These are phyloP conservation scores for Helicorthomorpha holstii DNA, from an alignment of 1,140 invertebrate species.

Conservation along the genomic window DNA sequence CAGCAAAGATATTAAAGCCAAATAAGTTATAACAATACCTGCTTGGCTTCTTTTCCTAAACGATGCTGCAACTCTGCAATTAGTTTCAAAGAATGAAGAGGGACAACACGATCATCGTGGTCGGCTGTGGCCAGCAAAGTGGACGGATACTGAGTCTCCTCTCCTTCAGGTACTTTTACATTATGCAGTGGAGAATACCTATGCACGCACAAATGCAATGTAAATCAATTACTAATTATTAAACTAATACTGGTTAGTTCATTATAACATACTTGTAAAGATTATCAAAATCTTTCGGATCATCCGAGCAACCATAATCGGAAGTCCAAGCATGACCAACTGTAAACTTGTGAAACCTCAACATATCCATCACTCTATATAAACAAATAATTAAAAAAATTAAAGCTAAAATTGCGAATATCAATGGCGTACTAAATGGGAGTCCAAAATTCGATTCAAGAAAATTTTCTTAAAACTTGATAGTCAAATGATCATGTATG, in stretches of 20 bases:
- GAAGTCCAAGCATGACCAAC: conserved; percentile 92
- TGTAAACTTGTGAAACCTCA: conserved; percentile 95
- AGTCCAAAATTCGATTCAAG: too few relatives aligned
- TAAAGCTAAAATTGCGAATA: too few relatives aligned
- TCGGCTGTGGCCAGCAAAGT: conserved; percentile 82
- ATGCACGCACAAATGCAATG: too few relatives aligned
- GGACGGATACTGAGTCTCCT: conserved; percentile 61
- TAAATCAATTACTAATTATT: too few relatives aligned
- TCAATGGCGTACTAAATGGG: too few relatives aligned
- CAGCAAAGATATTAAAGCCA: conserved; percentile 11
- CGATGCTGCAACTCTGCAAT: conserved; percentile 75
- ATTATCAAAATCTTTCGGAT: conserved; percentile 72
- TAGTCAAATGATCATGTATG: too few relatives aligned
- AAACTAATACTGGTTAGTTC: too few relatives aligned
- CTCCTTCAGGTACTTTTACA: conserved; percentile 43
- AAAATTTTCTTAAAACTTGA: too few relatives aligned
- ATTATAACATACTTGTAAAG: conserved; percentile 46
- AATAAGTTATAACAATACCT: conserved; percentile 21
- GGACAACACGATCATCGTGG: conserved; percentile 95
- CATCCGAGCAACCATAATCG: conserved; percentile 85
- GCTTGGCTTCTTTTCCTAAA: conserved; percentile 38
- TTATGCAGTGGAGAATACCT: conserved; percentile 87
- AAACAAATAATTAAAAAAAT: too few relatives aligned
- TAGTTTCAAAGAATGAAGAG: conserved; percentile 87
- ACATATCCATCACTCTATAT: conserved; percentile 85